phyloP scores from a whole-genome alignment of 2,797 vertebrate genomes.

The Chiloscyllium punctatum region DNA sequence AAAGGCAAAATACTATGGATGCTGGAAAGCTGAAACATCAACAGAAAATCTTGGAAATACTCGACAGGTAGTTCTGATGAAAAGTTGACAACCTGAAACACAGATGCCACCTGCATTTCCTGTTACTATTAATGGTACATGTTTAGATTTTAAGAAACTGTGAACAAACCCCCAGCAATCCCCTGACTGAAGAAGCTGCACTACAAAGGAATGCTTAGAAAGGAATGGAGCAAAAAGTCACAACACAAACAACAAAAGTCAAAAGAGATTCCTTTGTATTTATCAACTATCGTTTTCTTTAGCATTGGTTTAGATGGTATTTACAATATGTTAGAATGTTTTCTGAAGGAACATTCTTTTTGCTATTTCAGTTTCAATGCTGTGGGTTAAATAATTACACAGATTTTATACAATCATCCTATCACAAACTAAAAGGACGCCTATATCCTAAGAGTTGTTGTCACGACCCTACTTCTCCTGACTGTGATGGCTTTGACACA shows the following conservation, averaged over 20 bases:
- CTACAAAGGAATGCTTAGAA: background rate
- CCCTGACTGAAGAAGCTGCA: background rate
- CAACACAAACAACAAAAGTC: background rate
- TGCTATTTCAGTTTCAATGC: constrained; percentile 32
- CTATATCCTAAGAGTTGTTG: constrained; percentile 24
- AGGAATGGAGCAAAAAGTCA: background rate
- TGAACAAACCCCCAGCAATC: background rate
- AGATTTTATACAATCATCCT: background rate
- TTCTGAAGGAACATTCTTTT: background rate
- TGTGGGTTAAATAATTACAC: constrained; percentile 18
- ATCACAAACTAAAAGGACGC: background rate
- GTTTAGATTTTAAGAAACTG: background rate
- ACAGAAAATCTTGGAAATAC: too few species aligned
- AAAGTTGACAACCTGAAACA: background rate
- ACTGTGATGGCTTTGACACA: background rate
- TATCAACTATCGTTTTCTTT: background rate
- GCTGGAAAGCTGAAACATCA: too few species aligned
- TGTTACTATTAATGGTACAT: background rate
- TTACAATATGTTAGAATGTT: background rate
- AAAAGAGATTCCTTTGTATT: background rate
- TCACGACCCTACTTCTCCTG: background rate
- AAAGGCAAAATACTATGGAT: too few species aligned
- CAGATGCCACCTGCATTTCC: background rate
- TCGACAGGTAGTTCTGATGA: background rate
- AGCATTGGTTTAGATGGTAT: background rate